phyloP scores from a whole-genome alignment of 2,888 invertebrate species.

The Stratiomys singularior region DNA sequence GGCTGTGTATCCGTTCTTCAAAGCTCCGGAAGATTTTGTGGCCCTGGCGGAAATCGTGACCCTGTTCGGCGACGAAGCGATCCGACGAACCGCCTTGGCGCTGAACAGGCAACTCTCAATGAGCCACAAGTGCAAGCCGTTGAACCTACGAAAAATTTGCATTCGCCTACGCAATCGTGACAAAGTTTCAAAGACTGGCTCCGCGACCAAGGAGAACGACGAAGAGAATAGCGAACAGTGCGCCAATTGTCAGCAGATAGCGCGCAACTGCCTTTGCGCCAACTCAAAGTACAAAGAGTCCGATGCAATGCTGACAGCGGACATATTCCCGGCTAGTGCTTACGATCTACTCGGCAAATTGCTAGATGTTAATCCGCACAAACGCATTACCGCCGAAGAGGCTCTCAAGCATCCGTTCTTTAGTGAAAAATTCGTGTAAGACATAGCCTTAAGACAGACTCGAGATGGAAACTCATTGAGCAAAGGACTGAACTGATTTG shows the following conservation, averaged over 20 bases:
- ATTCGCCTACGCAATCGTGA: slow-evolving; percentile 64
- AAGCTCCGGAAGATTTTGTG: slow-evolving; percentile 80
- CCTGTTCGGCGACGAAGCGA: slow-evolving; percentile 77
- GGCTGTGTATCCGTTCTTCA: slow-evolving; percentile 85
- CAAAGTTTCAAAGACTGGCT: slow-evolving; percentile 50
- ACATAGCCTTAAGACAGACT: neutral
- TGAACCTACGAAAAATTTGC: slow-evolving; percentile 67
- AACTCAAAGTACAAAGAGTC: slow-evolving; percentile 58
- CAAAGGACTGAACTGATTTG: too few relatives aligned
- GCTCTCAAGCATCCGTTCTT: slow-evolving; percentile 84
- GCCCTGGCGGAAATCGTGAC: slow-evolving; percentile 85
- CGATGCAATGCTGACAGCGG: slow-evolving; percentile 55
- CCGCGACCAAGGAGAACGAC: neutral
- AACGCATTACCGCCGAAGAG: slow-evolving; percentile 76
- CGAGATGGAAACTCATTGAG: neutral
- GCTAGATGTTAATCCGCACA: slow-evolving; percentile 81
- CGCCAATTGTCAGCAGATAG: slow-evolving; percentile 64
- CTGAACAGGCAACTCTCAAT: slow-evolving; percentile 71
- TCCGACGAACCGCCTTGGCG: slow-evolving; percentile 74
- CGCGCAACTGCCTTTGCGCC: slow-evolving; percentile 64
- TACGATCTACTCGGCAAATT: slow-evolving; percentile 78
- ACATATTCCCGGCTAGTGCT: slow-evolving; percentile 74
- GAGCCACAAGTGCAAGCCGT: slow-evolving; percentile 67
- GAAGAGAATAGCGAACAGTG: slow-evolving; percentile 59
- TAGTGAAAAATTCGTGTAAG: slow-evolving; percentile 48